These are phyloP conservation scores for Brienomyrus longianalis DNA, from an alignment of 2,113 vertebrate species.

Conservation along the genomic window DNA sequence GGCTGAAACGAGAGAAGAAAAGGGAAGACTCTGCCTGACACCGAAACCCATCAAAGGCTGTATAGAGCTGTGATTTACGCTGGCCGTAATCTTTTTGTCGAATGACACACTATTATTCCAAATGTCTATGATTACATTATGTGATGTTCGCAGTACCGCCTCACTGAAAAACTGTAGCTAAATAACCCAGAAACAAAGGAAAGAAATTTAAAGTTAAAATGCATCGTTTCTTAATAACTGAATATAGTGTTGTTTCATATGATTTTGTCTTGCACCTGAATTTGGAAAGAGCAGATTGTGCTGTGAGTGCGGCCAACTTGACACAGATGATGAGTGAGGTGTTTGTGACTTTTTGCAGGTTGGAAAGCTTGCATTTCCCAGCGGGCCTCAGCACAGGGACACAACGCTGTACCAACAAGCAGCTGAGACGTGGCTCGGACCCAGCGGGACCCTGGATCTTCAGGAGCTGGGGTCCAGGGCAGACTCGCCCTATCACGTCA, in stretches of 20 bases:
- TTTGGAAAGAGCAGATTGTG: background rate
- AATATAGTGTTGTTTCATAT: background rate
- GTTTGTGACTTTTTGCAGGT: slow-evolving; percentile 63
- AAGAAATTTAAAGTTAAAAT: background rate
- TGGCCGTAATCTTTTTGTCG: background rate
- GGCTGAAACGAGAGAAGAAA: background rate
- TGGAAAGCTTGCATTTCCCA: slow-evolving; percentile 65
- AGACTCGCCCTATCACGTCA: slow-evolving; percentile 74
- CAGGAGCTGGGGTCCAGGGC: slow-evolving; percentile 46
- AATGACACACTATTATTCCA: background rate
- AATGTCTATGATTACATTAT: background rate
- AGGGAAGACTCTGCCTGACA: background rate
- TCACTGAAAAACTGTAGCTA: background rate
- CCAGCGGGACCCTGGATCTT: slow-evolving; percentile 39
- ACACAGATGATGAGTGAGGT: background rate
- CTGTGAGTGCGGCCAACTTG: background rate
- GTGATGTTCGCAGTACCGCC: background rate
- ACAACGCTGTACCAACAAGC: slow-evolving; percentile 56
- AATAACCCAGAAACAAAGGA: background rate
- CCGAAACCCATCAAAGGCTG: background rate
- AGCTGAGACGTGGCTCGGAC: slow-evolving; percentile 51
- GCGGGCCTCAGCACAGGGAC: slow-evolving; percentile 51
- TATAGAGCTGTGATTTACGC: background rate
- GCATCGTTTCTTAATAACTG: background rate
- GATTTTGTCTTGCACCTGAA: background rate